Conservation (phyloP, 2,888 invertebrate species). For the Zaprionus bogoriensis region DNA sequence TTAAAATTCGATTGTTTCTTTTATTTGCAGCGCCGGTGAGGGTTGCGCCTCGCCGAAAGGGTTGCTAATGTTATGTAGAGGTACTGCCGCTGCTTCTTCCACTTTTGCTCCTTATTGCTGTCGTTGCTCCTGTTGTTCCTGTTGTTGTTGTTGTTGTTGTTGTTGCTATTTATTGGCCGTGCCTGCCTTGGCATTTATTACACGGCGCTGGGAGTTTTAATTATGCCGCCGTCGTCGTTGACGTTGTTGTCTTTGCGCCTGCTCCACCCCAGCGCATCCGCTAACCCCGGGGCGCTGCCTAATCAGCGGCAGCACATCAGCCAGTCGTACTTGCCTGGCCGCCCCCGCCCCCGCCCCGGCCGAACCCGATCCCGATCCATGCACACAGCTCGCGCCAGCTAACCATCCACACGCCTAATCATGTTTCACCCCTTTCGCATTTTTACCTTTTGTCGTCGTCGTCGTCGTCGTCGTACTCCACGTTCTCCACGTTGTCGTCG, state of each 20-base stretch:
- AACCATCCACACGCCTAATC: constrained; percentile 67
- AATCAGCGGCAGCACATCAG: constrained; percentile 73
- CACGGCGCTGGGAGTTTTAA: constrained; percentile 72
- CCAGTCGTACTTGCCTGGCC: constrained; percentile 22
- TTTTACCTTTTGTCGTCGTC: constrained; percentile 64
- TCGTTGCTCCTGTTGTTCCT: constrained; percentile 48
- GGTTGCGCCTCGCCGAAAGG: constrained; percentile 38
- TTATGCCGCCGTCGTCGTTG: constrained; percentile 52
- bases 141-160: constrained; percentile 44
- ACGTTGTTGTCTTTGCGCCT: constrained; percentile 14
- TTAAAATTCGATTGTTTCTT: constrained; percentile 83
- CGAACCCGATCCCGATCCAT: too few species aligned
- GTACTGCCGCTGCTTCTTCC: background rate
- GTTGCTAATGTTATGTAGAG: constrained; percentile 49
- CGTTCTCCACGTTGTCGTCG: constrained; percentile 20
- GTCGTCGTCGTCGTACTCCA: constrained; percentile 20
- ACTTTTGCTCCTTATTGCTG: constrained; percentile 20
- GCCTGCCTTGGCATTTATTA: constrained; percentile 78
- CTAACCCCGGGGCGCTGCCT: constrained; percentile 58
- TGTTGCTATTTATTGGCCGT: constrained; percentile 75
- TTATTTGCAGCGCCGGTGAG: constrained; percentile 51
- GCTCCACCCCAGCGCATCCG: background rate
- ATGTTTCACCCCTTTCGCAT: constrained; percentile 72
- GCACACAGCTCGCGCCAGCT: too few species aligned
- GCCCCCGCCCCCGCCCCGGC: constrained; percentile 2